Conservation (phyloP, 2,888 invertebrate genomes). For the Miltochrista miniata region DNA sequence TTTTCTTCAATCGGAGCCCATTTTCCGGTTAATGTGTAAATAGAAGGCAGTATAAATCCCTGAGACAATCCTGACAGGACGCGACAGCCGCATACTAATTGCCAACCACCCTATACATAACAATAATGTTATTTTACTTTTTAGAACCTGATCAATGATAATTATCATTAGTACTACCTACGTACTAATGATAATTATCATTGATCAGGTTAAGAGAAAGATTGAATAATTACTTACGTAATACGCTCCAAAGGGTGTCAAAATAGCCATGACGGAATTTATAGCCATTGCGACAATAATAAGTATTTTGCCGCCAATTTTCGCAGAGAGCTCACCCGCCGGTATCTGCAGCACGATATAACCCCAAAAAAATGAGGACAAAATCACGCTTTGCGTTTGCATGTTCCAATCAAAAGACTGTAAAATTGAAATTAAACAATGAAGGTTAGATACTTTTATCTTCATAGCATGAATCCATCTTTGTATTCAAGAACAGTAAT, state of each 20-base stretch:
- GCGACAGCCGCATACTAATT: constrained; percentile 85
- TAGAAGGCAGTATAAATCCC: constrained; percentile 81
- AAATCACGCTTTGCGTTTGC: constrained; percentile 64
- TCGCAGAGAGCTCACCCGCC: constrained; percentile 86
- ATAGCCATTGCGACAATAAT: constrained; percentile 48
- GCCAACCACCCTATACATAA: constrained; percentile 81
- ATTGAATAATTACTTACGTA: constrained; percentile 38
- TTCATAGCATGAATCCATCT: no score
- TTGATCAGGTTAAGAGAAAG: no score
- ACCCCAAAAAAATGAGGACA: constrained; percentile 83
- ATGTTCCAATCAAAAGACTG: constrained; percentile 76
- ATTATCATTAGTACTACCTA: no score
- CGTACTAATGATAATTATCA: no score
- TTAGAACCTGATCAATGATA: no score
- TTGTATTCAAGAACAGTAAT: no score
- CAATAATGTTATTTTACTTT: no score
- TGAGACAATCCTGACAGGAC: constrained; percentile 78
- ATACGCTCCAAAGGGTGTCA: constrained; percentile 38
- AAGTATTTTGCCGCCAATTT: constrained; percentile 86
- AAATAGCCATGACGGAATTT: constrained; percentile 58
- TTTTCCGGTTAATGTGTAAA: constrained; percentile 84
- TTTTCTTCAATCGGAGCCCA: constrained; percentile 87
- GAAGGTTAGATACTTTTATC: no score
- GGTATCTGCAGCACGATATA: constrained; percentile 87
- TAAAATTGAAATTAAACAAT: constrained; percentile 3